Evolutionary conservation across 2,888 invertebrate genomes (phyloP), one percentile per base, ranked within the genome.

Genomic region (Hoplodrina blanda): DNA sequence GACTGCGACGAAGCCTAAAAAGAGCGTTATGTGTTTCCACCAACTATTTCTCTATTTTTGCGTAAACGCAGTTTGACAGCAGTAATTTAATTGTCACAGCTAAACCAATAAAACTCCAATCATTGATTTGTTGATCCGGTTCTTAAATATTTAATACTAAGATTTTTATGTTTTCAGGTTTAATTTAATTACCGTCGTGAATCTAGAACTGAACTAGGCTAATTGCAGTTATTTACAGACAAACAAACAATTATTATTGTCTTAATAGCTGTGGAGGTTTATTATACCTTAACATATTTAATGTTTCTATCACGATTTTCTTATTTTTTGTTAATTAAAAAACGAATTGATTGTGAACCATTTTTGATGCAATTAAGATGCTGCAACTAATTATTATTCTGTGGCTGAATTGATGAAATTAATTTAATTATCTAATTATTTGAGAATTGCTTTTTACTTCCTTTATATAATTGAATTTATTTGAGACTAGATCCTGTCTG

Each of bases 171-270:
- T 63, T 49, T 74, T 30, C 49, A 50, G 15, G 10, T 62, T 62
- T 46, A 33, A 62, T 66, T 59, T 62, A 63, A 75, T 66, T 60
- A 20, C 33, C 60, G 50, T 60, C 25, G 46, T 67, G 60, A 61
- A 74, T 79, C 65, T 75, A 53, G 59, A 79, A 37, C 37, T 53
- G 10, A 25, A 75, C 44, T 49, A n/a, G 25, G 49, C 52, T 67
- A 60, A 63, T 56, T 61, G 57, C 41, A 73, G 37, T 30, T 74
- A 65, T 44, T 76, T 30, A 62, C n/a, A 50, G 62, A 79, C 25
- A 25, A 50, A 62, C 50, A 66, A 61, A 67, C 19, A 67, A 63
- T 49, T 8, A 75, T 66, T 66, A 55, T 60, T 44, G 1, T 17
- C 50, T 49, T 53, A 25, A 60, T 80, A 25, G 59, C 33, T 33